These are phyloP conservation scores for Microctonus hyperodae DNA, from an alignment of 2,888 invertebrate species.

Conservation along the genomic window DNA sequence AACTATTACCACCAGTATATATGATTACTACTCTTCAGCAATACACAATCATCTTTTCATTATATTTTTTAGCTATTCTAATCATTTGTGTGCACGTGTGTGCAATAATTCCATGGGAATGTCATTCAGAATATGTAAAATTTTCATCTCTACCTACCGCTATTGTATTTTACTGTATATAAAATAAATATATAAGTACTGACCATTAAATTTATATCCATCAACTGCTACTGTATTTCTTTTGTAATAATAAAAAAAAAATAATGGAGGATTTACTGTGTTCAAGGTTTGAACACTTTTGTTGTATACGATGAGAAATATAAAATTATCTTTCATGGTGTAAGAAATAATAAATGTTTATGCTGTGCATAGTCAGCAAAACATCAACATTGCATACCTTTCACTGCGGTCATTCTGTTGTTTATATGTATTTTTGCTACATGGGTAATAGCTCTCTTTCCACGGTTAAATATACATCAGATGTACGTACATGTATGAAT, in stretches of 20 bases:
- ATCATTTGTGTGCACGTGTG: neutral
- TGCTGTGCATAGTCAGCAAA: neutral
- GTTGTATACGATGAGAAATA: neutral
- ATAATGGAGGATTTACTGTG: neutral
- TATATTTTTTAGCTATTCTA: too few relatives aligned
- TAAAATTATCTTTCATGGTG: neutral
- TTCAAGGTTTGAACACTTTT: neutral
- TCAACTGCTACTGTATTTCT: too few relatives aligned
- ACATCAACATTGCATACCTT: neutral
- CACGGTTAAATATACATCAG: neutral
- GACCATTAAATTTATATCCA: neutral
- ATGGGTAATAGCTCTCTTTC: neutral
- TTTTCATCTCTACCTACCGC: too few relatives aligned
- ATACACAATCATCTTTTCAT: neutral
- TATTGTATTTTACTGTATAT: neutral
- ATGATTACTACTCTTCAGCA: neutral
- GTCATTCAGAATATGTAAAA: neutral
- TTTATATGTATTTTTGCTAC: neutral
- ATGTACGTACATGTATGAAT: too few relatives aligned
- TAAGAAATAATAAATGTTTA: neutral
- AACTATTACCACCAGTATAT: constrained; percentile 8
- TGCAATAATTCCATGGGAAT: neutral
- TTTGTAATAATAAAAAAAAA: neutral
- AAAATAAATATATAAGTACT: neutral
- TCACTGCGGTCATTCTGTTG: neutral